phyloP scores from a whole-genome alignment of 2,113 vertebrate species.

The Mirounga angustirostris region DNA sequence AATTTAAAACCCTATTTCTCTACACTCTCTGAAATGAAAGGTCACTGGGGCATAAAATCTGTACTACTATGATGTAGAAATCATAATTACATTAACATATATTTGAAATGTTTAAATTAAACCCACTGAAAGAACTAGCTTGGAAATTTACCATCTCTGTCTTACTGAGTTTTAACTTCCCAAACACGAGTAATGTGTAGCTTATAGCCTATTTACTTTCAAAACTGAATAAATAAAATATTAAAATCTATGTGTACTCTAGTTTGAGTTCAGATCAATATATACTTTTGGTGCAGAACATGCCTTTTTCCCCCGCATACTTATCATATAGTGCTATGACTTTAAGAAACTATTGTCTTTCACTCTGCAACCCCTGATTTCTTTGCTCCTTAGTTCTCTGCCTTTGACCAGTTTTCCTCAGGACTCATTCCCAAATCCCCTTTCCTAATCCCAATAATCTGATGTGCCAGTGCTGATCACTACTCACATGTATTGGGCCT shows the following conservation, averaged over 20 bases:
- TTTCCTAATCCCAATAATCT: not conserved
- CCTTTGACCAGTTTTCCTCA: not conserved
- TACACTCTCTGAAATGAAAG: not conserved
- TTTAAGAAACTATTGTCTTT: not conserved
- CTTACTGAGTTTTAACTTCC: not conserved
- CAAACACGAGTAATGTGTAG: not conserved
- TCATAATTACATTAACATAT: not conserved
- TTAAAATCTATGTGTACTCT: not conserved
- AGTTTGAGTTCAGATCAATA: not conserved
- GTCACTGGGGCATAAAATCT: slow-evolving; percentile 26
- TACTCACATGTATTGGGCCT: not conserved
- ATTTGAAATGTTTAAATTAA: slow-evolving; percentile 51
- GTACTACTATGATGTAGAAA: not conserved
- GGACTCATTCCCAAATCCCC: not conserved
- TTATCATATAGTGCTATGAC: not conserved
- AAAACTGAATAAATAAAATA: not conserved
- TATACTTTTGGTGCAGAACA: not conserved
- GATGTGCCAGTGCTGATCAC: accelerated
- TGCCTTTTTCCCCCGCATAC: not conserved
- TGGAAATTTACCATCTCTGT: not conserved
- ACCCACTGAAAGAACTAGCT: not conserved
- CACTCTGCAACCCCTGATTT: accelerated
- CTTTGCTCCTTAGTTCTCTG: not conserved
- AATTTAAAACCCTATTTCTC: slow-evolving; percentile 36
- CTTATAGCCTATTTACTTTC: not conserved